phyloP scores from a whole-genome alignment of 30 jellyfish, hydroid and myxozoan genomes.

The Aurelia coerulea region DNA sequence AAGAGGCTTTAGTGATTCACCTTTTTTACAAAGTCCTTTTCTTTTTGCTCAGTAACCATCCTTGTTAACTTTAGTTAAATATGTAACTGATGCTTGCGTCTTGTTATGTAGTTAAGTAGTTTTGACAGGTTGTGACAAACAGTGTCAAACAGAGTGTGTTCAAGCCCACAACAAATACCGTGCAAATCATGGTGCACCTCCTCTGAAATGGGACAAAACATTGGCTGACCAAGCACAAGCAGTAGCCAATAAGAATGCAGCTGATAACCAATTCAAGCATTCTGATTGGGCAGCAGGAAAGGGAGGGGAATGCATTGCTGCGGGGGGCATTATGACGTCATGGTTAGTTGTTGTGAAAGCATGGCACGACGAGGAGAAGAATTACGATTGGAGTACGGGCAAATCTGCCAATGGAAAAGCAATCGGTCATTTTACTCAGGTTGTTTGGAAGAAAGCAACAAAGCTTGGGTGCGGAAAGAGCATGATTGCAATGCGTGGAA shows the following conservation, averaged over 20 bases:
- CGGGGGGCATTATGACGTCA: slow-evolving; percentile 2
- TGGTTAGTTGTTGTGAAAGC: slow-evolving; percentile 68
- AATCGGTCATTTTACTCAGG: slow-evolving; percentile 69
- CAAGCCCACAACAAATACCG: slow-evolving; percentile 76
- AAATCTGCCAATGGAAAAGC: slow-evolving; percentile 63
- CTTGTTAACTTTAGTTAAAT: too few relatives aligned
- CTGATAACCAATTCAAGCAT: slow-evolving; percentile 51
- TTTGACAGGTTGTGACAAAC: slow-evolving; percentile 68
- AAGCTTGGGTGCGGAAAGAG: slow-evolving; percentile 52
- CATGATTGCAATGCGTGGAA: too few relatives aligned
- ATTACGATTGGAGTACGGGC: slow-evolving; percentile 73
- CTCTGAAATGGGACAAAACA: slow-evolving; percentile 74
- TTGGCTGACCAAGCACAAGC: slow-evolving; percentile 79
- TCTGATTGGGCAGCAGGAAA: slow-evolving; percentile 82
- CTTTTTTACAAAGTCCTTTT: too few relatives aligned
- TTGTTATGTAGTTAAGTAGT: too few relatives aligned
- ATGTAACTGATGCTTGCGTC: too few relatives aligned
- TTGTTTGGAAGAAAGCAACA: slow-evolving; percentile 81
- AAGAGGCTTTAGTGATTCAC: too few relatives aligned
- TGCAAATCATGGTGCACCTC: slow-evolving; percentile 75
- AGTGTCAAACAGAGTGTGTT: slow-evolving; percentile 76
- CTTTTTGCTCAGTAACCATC: too few relatives aligned
- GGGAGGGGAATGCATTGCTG: slow-evolving; percentile 81
- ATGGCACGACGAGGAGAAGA: slow-evolving; percentile 78
- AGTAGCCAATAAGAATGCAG: slow-evolving; percentile 64